Evolutionary conservation across 2,113 vertebrate genomes (phyloP).

Genomic region (Cyanistes caeruleus): DNA sequence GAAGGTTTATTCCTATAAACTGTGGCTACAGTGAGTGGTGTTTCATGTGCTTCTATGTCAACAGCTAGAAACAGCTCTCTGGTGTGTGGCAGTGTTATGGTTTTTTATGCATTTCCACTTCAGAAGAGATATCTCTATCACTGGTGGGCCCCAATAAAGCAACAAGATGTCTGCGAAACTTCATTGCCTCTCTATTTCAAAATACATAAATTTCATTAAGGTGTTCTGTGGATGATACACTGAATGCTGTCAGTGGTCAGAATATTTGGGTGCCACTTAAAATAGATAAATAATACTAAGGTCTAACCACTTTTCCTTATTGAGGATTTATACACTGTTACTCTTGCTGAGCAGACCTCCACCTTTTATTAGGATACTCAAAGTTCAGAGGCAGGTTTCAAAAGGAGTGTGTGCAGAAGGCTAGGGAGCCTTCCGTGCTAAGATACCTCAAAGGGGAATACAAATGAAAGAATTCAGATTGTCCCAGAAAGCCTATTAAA

Average conservation of each 20-base stretch:
- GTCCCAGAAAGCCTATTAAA: not conserved
- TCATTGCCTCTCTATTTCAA: not conserved
- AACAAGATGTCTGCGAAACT: not conserved
- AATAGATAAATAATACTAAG: not conserved
- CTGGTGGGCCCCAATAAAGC: not conserved
- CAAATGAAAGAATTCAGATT: not conserved
- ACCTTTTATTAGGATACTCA: not conserved
- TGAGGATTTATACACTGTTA: not conserved
- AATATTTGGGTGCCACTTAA: not conserved
- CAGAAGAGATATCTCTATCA: not conserved
- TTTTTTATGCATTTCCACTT: not conserved
- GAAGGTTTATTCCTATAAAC: not conserved
- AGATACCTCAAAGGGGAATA: not conserved
- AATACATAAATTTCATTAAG: not conserved
- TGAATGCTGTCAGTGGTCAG: not conserved
- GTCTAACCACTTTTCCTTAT: not conserved
- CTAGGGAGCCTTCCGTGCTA: not conserved
- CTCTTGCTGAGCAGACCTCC: not conserved
- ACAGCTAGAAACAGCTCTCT: not conserved
- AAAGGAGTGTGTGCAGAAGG: not conserved
- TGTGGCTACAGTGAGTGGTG: fast-evolving
- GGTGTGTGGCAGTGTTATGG: not conserved
- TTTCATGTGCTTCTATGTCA: not conserved
- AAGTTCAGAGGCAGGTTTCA: not conserved
- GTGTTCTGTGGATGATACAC: not conserved